Evolutionary conservation across 1,140 invertebrate genomes (phyloP).

Genomic region (Planococcus citri): DNA sequence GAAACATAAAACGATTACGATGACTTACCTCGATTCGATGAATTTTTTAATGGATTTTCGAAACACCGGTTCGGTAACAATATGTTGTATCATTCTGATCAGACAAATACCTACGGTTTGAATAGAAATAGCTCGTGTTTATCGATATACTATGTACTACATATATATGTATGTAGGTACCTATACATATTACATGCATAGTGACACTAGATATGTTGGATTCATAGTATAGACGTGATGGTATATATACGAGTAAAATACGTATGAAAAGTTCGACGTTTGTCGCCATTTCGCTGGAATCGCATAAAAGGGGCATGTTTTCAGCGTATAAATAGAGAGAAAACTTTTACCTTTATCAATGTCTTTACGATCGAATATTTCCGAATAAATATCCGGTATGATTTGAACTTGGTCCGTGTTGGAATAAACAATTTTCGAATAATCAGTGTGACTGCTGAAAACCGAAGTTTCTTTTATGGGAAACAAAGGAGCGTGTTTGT

Average conservation of each 20-base stretch:
- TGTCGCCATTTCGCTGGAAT: too few species aligned
- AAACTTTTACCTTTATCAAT: neutral
- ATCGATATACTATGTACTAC: too few species aligned
- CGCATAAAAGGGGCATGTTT: too few species aligned
- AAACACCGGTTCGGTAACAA: neutral
- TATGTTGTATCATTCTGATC: neutral
- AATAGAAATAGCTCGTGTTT: too few species aligned
- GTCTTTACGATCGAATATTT: neutral
- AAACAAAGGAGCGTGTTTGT: neutral
- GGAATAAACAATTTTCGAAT: conserved; percentile 9
- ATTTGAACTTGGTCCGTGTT: neutral
- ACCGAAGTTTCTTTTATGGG: neutral
- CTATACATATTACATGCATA: too few species aligned
- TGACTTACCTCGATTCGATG: conserved; percentile 1
- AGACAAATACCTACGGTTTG: neutral
- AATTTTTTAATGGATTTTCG: conserved; percentile 9
- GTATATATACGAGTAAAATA: too few species aligned
- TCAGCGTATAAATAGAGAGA: too few species aligned
- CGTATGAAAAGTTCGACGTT: too few species aligned
- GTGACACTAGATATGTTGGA: too few species aligned
- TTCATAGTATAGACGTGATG: too few species aligned
- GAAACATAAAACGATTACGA: too few species aligned
- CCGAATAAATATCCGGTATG: conserved; percentile 5
- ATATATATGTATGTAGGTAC: too few species aligned
- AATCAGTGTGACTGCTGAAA: neutral